phyloP scores from a whole-genome alignment of 2,113 vertebrate genomes.

The Erythrocercus mccallii region DNA sequence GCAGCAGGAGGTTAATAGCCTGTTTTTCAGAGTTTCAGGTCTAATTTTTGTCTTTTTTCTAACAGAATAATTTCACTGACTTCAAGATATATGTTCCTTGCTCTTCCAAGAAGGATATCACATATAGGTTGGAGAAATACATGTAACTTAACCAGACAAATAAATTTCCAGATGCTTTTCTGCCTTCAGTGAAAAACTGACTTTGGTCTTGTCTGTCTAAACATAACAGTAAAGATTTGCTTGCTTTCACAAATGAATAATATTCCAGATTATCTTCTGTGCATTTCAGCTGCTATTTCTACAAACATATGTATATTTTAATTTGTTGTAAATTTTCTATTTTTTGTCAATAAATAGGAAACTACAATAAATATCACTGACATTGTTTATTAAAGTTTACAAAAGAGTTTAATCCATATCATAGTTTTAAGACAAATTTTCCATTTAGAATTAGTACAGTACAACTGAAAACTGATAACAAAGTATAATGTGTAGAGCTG shows the following conservation, averaged over 20 bases:
- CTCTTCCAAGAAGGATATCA: background rate
- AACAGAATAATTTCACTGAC: background rate
- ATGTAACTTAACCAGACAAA: background rate
- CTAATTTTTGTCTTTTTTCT: background rate
- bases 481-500: background rate
- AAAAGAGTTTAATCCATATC: background rate
- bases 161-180: background rate
- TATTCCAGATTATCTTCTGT: background rate
- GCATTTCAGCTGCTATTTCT: background rate
- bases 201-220: background rate
- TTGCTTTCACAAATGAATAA: background rate
- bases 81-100: background rate
- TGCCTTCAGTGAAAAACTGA: background rate
- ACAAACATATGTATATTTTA: background rate
- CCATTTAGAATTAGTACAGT: background rate
- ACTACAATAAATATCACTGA: background rate
- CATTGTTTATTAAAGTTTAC: background rate
- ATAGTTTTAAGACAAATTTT: background rate
- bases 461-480: background rate
- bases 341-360: background rate
- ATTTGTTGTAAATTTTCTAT: background rate
- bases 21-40: background rate
- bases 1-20: background rate
- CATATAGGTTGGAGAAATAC: background rate
- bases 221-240: background rate